Conservation (phyloP, 2,113 vertebrate genomes). For the Dicerorhinus sumatrensis region DNA sequence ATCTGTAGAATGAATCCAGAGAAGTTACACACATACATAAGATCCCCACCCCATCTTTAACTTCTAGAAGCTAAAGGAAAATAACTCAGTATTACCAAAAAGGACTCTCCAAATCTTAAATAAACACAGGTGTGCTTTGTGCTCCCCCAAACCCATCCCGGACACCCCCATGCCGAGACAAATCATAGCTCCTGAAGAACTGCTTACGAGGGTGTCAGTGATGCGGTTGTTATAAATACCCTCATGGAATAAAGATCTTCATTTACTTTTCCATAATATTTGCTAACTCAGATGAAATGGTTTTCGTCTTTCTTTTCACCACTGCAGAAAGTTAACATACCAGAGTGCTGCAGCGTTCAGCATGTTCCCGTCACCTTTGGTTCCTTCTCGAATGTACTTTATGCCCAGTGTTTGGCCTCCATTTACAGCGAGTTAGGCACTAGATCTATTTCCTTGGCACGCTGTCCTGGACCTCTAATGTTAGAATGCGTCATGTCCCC, state of each 20-base stretch:
- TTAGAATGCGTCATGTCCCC: background rate
- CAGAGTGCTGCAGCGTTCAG: background rate
- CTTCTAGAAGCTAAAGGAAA: background rate
- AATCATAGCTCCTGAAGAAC: background rate
- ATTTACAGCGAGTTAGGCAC: background rate
- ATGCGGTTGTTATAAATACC: conserved; percentile 74
- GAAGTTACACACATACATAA: background rate
- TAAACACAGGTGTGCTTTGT: background rate
- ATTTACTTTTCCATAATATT: conserved; percentile 71
- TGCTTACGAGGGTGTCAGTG: conserved; percentile 14
- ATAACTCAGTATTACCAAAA: background rate
- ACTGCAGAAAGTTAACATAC: background rate
- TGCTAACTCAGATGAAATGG: conserved; percentile 72
- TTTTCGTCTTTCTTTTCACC: conserved; percentile 43
- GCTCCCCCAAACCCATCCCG: background rate
- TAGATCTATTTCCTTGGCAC: background rate
- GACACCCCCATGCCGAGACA: background rate
- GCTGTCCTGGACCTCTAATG: background rate
- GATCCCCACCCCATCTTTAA: background rate
- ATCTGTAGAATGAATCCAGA: background rate
- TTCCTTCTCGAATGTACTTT: background rate
- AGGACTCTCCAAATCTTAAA: background rate
- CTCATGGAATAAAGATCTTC: conserved; percentile 65
- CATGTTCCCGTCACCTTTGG: background rate
- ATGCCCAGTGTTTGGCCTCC: background rate